A percentile compares a stretch with the other conserved stretches of the same genome.
These are phyloP conservation scores for Penaeus chinensis DNA, from an alignment of 1,140 invertebrate genomes.

Conservation along the genomic window DNA sequence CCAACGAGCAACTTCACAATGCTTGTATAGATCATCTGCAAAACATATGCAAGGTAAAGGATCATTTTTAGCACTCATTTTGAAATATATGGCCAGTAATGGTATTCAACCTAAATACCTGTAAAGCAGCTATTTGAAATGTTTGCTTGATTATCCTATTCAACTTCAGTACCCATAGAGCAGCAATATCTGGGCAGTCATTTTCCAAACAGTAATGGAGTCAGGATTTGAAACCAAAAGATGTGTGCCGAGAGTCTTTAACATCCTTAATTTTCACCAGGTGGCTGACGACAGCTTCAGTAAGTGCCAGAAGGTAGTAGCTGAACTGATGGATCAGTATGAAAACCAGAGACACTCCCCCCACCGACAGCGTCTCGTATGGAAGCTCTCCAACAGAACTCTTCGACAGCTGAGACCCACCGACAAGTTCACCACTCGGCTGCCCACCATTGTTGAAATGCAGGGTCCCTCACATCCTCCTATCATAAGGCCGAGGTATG, in stretches of 20 bases:
- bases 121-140: no score
- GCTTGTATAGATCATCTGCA: constrained; percentile 68
- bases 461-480: constrained; percentile 49
- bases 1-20: constrained; percentile 44
- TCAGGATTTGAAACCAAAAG: neutral
- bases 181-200: neutral
- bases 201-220: neutral
- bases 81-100: neutral
- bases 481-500: constrained; percentile 55
- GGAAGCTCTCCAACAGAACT: constrained; percentile 71
- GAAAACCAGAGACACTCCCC: constrained; percentile 78
- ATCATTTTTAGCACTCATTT: neutral
- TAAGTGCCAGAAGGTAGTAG: constrained; percentile 73
- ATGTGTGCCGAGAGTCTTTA: neutral
- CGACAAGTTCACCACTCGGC: constrained; percentile 77
- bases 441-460: constrained; percentile 79
- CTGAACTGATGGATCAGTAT: constrained; percentile 76
- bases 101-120: no score
- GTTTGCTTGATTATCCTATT: no score
- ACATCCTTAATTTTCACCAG: constrained; percentile 67
- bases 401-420: constrained; percentile 78
- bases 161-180: neutral
- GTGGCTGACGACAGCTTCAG: constrained; percentile 77
- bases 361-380: constrained; percentile 80
- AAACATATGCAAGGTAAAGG: constrained; percentile 73